phyloP scores from a whole-genome alignment of 1,140 invertebrate species.

The Panulirus ornatus region DNA sequence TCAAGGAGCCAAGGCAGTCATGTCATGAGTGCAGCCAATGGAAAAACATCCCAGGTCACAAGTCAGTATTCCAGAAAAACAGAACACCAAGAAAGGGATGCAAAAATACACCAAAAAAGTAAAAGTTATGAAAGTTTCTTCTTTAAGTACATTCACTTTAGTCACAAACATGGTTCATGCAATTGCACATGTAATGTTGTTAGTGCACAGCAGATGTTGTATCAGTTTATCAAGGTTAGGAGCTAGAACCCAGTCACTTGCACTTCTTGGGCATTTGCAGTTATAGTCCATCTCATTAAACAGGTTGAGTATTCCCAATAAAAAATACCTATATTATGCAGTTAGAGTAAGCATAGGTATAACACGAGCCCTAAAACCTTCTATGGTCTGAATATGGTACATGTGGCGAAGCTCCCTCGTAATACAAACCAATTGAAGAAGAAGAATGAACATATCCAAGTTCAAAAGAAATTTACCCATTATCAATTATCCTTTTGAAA shows the following conservation, averaged over 20 bases:
- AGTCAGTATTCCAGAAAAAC: not conserved
- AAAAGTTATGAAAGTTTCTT: too few relatives aligned
- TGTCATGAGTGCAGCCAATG: conserved; percentile 12
- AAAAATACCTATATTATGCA: too few relatives aligned
- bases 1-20: conserved; percentile 12
- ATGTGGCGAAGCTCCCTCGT: too few relatives aligned
- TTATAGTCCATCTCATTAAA: conserved; percentile 39
- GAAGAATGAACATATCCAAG: too few relatives aligned
- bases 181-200: not conserved
- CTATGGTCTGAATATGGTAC: too few relatives aligned
- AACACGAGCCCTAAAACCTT: too few relatives aligned
- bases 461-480: too few relatives aligned
- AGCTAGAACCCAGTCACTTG: not conserved
- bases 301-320: too few relatives aligned
- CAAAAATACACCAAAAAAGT: too few relatives aligned
- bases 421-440: not conserved
- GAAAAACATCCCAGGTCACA: not conserved
- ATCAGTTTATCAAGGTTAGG: not conserved
- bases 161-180: not conserved
- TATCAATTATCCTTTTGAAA: not conserved
- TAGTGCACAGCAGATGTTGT: conserved; percentile 12
- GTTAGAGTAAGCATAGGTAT: too few relatives aligned
- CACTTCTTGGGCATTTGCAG: not conserved
- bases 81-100: conserved; percentile 15
- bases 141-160: not conserved